Base-by-base conservation (phyloP, 2,888 invertebrate genomes). In the Campoplex nolae region DNA sequence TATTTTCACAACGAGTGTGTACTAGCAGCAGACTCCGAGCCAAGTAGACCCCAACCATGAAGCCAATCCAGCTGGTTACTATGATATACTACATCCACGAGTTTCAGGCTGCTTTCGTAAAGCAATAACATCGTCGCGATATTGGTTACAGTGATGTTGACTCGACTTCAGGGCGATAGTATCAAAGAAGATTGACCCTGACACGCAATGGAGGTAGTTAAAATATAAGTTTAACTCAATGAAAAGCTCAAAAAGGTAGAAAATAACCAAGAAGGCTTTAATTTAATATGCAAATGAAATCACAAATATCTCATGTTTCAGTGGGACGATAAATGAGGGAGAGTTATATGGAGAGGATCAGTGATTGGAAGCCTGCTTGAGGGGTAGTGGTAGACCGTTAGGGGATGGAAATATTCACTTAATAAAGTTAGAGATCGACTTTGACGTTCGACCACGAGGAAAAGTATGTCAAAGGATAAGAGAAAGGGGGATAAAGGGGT, bases 51-150 rank as follows among this genome's bases (percentile, higher is more conserved):
- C 6, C 68, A 56, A 54, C 67, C 75, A 54, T 71, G 32, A 75
- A 45, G 35, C 68, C 23, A 35, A 67, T 35, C n/a, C 75, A 62
- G 28, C 74, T n/a, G 54, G 48, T 54, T 58, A 68, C 67, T 74
- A 75, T 67, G 80, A 80, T 80, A 73, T 58, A 73, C 62, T 28
- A 9, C 51, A 80, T 38, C 73, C 71, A n/a, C 38, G 51, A 9
- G 23, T n/a, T 32, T 11, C 32, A 70, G 28, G 71, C 62, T 62
- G 62, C 70, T 79, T 79, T 58, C 32, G 38, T 58, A 18, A 71
- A 58, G 79, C 70, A 56, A 45, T 70, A 56, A 70, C 56, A 62
- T 48, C 58, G 32, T 45, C 32, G 18, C 45, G n/a, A 70, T 70
- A 35, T 45, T 32, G 56, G 45, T 79, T 70, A 70, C 56, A 48